Evolutionary conservation across 1,140 invertebrate genomes (phyloP), one percentile per base, ranked within the genome.

Genomic region (Drosophila nikananu): DNA sequence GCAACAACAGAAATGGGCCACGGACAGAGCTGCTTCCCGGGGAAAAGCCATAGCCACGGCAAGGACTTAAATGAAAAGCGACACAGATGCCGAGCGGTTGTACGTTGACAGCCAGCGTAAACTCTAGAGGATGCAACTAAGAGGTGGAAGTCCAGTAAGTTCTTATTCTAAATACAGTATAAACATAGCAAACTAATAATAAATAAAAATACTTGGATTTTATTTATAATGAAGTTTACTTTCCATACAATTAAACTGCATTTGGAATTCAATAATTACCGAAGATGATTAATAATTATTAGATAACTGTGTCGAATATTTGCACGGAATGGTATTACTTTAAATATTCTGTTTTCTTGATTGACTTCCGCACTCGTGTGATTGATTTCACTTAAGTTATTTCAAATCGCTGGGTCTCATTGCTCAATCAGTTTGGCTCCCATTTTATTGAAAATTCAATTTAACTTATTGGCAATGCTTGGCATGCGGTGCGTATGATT

Each of bases 401-500:
- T n/a, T 32, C 30, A 19, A 58, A 42, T 12, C 39, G 48, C 42
- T 51, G 42, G 44, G 55, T 17, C 57, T 48, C 64, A 61, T 77
- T 77, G 23, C 37, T 12, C 32, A 77, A 70, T 77, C 64, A 62
- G 74, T 68, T 68, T 74, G 32, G 39, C 13, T 30, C 49, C 55
- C 44, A 75, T 54, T 63, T 80, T 80, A 76, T 80, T 80, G 63
- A 46, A 79, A 79, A 76, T 71, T 76, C 78, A 77, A 81, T 77
- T 77, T 75, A 80, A 80, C 60, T 80, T 80, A 80, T 72, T 81
- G 79, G 61, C 39, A 68, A 57, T 77, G 48, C 64, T 62, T 55
- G 82, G 60, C 70, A 72, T 32, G 44, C 62, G 61, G 71, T 73
- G 82, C 82, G 78, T 86, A 86, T 82, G 82, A 86, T 83, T 89